A percentile compares a stretch with the other conserved stretches of the same genome.
Conservation (phyloP, 2,888 invertebrate species). For the Elysia crispata region DNA sequence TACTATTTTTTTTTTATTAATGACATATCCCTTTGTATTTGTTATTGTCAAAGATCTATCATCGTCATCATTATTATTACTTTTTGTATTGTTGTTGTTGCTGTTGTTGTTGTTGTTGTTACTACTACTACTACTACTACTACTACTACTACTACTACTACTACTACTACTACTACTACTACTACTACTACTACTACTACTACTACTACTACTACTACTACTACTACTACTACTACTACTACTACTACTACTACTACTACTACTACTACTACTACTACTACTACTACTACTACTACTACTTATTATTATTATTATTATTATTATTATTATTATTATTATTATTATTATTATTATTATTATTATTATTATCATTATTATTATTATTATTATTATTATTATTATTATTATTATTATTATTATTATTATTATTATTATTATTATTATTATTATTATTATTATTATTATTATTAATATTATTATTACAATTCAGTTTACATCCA, state of each 20-base stretch:
- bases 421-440: too few relatives aligned
- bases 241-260: too few relatives aligned
- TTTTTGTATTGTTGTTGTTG: too few relatives aligned
- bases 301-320: too few relatives aligned
- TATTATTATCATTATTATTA: conserved; percentile 9
- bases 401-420: too few relatives aligned
- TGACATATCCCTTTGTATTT: too few relatives aligned
- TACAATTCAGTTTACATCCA: too few relatives aligned
- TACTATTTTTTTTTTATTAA: too few relatives aligned
- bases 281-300: too few relatives aligned
- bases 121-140: conserved; percentile 12
- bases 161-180: conserved; percentile 24
- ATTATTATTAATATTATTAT: too few relatives aligned
- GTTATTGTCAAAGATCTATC: neutral
- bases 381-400: conserved; percentile 9
- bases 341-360: conserved; percentile 9
- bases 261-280: neutral
- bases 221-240: neutral
- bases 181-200: conserved; percentile 24
- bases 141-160: conserved; percentile 17
- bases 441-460: too few relatives aligned
- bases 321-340: conserved; percentile 9
- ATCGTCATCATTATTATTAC: too few relatives aligned
- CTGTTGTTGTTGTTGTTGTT: neutral
- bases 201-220: conserved; percentile 24